Base-by-base conservation (phyloP, 2,113 vertebrate species). In the Lonchura striata region DNA sequence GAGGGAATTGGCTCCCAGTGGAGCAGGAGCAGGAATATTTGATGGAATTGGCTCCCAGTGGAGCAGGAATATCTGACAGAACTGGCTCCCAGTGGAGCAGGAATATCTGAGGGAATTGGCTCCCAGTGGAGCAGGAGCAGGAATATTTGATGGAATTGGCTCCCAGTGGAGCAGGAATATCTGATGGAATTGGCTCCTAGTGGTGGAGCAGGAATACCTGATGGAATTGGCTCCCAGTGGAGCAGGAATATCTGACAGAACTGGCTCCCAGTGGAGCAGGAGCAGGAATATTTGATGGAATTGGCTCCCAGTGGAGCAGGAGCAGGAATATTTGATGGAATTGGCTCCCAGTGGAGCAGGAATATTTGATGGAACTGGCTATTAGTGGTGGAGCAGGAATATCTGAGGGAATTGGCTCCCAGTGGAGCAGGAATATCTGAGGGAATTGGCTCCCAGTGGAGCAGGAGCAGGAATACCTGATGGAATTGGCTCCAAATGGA, bases 201-300 rank as follows among this genome's bases (percentile, higher is more conserved):
- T 0, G 1, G n/a, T n/a, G 24, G 10, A 37, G 7, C 19, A 18
- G 57, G 9, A 5, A 30, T 4, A 7, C 24, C 1, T 5, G 20
- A 68, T 1, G 4, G 3, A 14, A 41, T 41, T 41, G 41, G 41
- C 41, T 41, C 41, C 41, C 41, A 41, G 11, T 41, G 41, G 41
- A 41, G 13, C 41, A 42, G 41, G 41, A 33, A n/a, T 4, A 7
- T 20, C 1, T 3, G 24, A 56, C 2, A 3, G 2, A 27, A 35
- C 0, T 46, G 56, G 22, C 65, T 78, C 21, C 25, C 23, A 4
- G 9, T 0, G 1, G n/a, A n/a, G n/a, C n/a, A n/a, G 28, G 11
- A 31, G 2, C 30, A 50, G 25, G 49, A 5, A 31, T 4, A 7
- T 28, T 0, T 5, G 21, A 56, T 1, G 4, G 3, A 17, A 39